Conservation (phyloP, 2,113 vertebrate species). For the Hydrolagus affinis region DNA sequence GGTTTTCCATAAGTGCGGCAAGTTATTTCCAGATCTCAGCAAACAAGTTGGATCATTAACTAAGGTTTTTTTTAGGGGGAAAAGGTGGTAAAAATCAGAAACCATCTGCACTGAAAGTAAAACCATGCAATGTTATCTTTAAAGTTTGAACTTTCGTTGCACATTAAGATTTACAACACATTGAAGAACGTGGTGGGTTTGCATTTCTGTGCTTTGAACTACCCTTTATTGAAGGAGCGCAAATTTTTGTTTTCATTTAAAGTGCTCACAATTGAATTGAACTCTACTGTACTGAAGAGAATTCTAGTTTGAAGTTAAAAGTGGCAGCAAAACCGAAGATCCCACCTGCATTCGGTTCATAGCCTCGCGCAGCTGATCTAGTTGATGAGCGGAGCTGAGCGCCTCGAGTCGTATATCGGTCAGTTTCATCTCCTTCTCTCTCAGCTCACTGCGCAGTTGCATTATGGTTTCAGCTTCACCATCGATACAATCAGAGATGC, state of each 20-base stretch:
- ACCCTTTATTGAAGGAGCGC: too few species aligned
- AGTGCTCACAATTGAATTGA: neutral
- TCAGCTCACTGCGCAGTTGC: constrained; percentile 85
- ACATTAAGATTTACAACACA: too few species aligned
- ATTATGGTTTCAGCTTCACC: constrained; percentile 87
- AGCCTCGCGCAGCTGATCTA: constrained; percentile 89
- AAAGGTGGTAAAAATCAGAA: too few species aligned
- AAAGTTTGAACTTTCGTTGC: too few species aligned
- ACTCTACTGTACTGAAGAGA: neutral
- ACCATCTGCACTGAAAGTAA: too few species aligned
- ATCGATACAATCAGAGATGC: constrained; percentile 83
- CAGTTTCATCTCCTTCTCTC: constrained; percentile 98
- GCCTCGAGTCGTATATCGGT: constrained; percentile 95
- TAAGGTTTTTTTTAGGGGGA: too few species aligned
- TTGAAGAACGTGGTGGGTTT: too few species aligned
- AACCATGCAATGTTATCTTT: too few species aligned
- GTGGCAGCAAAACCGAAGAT: neutral
- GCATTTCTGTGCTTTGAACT: too few species aligned
- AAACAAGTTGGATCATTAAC: too few species aligned
- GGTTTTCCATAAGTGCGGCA: neutral
- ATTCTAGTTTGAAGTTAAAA: neutral
- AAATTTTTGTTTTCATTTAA: neutral
- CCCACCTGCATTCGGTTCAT: constrained; percentile 98
- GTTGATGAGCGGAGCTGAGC: constrained; percentile 91
- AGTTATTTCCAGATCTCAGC: neutral